Base-by-base conservation (phyloP, 2,113 vertebrate species). In the Pantherophis guttatus region DNA sequence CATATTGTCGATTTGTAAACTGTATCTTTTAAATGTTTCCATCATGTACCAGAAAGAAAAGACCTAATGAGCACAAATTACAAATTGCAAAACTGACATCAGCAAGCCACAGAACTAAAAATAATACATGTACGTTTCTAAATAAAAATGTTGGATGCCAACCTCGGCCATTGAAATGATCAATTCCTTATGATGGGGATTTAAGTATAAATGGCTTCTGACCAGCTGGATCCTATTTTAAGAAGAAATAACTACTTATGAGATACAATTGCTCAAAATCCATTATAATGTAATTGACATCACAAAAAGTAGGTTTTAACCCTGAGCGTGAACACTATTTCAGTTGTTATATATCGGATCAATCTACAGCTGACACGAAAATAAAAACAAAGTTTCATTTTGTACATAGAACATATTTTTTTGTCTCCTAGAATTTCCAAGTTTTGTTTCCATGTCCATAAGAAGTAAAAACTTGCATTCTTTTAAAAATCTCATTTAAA, bases 101-200 rank as follows among this genome's bases (percentile, higher is more conserved):
- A 59, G 23, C 23, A 59, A 24, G 23, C 58, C 58, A 59, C 23
- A 81, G 19, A 21, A 24, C 23, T 81, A 94, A 93, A 55, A 94
- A 93, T 95, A 54, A 10, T 0, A 0, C 55, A 39, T 93, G n/a
- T 91, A 54, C 52, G 8, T 33, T 58, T 54, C 75, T 33, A 81
- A 94, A 96, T 88, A 88, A 96, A 95, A 95, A 88, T 81, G 92
- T 88, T 62, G 26, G 93, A 17, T 94, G 92, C 88, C 93, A 33
- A 21, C 48, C 62, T 75, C 10, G 21, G 29, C 26, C 48, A 52
- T 24, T 90, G 8, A 75, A 53, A 75, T 65, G 33, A 90, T 29
- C 15, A 59, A 26, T 75, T 70, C 17, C 10, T 33, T 70, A 29
- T 50, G 44, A 53, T 50, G 44, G 52, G 13, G 89, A 90, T 70